phyloP scores from a whole-genome alignment of 2,888 invertebrate genomes.

The Helleia helle region DNA sequence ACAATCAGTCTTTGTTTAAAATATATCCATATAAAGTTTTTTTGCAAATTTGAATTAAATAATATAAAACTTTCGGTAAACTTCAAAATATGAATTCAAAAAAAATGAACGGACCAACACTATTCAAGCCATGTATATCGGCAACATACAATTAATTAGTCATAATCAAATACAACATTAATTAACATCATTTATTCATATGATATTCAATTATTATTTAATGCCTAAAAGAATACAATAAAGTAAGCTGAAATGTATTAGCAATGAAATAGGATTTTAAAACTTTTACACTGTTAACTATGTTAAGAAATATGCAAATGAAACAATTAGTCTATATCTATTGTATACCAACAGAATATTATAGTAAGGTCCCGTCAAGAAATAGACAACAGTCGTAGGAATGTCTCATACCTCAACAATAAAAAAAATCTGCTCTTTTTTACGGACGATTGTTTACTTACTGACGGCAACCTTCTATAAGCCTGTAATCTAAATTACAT shows the following conservation, averaged over 20 bases:
- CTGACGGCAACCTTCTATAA: not conserved
- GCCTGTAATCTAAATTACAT: conserved; percentile 4
- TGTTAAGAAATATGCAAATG: conserved; percentile 3
- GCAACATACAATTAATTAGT: not conserved
- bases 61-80: not conserved
- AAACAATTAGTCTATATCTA: not conserved
- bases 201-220: not conserved
- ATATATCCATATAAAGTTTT: not conserved
- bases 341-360: not conserved
- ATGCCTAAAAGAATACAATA: not conserved
- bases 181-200: not conserved
- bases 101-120: not conserved
- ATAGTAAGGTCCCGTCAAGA: not conserved
- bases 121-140: not conserved
- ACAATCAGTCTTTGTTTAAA: conserved; percentile 7
- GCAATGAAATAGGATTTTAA: not conserved
- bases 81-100: not conserved
- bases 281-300: conserved; percentile 4
- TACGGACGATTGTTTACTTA: not conserved
- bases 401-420: too few relatives aligned
- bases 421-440: too few relatives aligned
- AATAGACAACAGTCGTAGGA: not conserved
- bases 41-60: not conserved
- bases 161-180: conserved; percentile 1
- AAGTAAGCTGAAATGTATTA: not conserved